Base-by-base conservation (phyloP, 2,113 vertebrate species). In the Gulo gulo region DNA sequence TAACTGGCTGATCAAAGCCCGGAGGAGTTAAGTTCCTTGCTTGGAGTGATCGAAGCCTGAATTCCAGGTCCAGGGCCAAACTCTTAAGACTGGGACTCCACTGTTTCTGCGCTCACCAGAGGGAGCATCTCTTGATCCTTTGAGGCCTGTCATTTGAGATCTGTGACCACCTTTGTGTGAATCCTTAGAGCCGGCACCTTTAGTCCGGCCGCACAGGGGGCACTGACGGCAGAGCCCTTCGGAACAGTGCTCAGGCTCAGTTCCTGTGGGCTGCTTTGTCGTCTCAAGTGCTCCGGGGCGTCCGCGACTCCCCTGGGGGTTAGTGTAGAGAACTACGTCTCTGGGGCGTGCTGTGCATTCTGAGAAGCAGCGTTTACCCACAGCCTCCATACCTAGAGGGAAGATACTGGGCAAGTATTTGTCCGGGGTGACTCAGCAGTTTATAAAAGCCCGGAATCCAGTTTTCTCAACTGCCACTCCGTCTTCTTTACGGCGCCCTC, bases 191-290 rank as follows among this genome's bases (percentile, higher is more conserved):
- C 16, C 24, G 24, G 31, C 74, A 26, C 39, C 21, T 23, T 67
- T 9, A 4, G 39, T 34, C 2, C 4, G 3, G 6, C 14, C 16
- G 45, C 0, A 0, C 47, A 0, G 1, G 7, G 0, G 36, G 26
- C 4, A 4, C 50, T n/a, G n/a, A 10, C 23, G 23, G 1, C 0
- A 1, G 26, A 1, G n/a, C 4, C 4, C 18, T 36, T 52, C 11
- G 11, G 9, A 45, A 36, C 21, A 2, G 1, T 1, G 31, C 6
- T 5, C 0, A 0, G 0, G 0, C 9, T n/a, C 16, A 34, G 20
- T 57, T 57, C 20, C 20, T 57, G 20, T 57, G 55, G 20, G 7
- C 20, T 2, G 55, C 20, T 5, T 57, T 34, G 4, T 29, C 23
- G 24, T 9, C 47, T 34, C 1, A 14, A 7, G 65, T 29, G 2